Conservation (phyloP, 2,888 invertebrate species). For the Teleogryllus oceanicus region DNA sequence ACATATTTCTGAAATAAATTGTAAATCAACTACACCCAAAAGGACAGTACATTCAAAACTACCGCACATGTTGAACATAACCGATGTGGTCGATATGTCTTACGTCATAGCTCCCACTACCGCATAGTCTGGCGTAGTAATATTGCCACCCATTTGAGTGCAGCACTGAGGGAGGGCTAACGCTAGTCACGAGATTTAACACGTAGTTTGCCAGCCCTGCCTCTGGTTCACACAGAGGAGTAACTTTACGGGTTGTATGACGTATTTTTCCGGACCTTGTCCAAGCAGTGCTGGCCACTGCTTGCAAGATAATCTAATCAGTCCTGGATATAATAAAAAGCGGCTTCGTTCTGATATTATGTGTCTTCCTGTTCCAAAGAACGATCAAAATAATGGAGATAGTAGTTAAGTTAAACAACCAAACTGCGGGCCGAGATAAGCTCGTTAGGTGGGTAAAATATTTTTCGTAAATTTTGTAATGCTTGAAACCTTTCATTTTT, state of each 20-base stretch:
- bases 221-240: too few relatives aligned
- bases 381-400: conserved; percentile 49
- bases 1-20: too few relatives aligned
- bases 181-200: too few relatives aligned
- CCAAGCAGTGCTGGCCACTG: conserved; percentile 10
- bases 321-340: conserved; percentile 31
- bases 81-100: too few relatives aligned
- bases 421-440: conserved; percentile 56
- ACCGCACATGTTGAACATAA: too few relatives aligned
- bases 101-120: too few relatives aligned
- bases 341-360: conserved; percentile 27
- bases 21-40: too few relatives aligned
- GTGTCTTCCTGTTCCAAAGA: conserved; percentile 27
- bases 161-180: too few relatives aligned
- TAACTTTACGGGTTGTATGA: neutral
- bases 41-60: too few relatives aligned
- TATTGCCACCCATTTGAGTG: too few relatives aligned
- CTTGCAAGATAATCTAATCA: conserved; percentile 11
- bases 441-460: conserved; percentile 50
- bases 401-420: conserved; percentile 54
- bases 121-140: too few relatives aligned
- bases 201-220: too few relatives aligned
- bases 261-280: conserved; percentile 3
- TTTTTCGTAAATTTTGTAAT: conserved; percentile 19
- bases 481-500: neutral